Base-by-base conservation (phyloP, 2,797 vertebrate species). In the Pseudochaenichthys georgianus region DNA sequence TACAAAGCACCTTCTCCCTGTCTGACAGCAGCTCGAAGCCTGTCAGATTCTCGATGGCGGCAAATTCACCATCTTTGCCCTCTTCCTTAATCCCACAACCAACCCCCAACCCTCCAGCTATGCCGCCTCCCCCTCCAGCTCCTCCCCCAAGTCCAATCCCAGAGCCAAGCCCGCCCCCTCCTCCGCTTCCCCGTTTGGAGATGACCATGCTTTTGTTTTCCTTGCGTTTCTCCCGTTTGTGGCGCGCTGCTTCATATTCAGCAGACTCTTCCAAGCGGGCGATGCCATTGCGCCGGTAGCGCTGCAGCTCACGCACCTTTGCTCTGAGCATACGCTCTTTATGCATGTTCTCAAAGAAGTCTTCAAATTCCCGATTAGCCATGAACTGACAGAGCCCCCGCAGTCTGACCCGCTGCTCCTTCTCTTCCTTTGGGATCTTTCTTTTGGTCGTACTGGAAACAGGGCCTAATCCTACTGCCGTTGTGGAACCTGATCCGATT, bases 291-390 rank as follows among this genome's bases (percentile, higher is more conserved):
- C 98, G 95, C 2, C 97, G 97, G 66, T 98, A 99, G 5, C 98
- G 93, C 87, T 99, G 98, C 80, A 99, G 95, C 84, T 99, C 98
- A 0, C 98, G 95, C 59, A 99, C 97, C 84, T 99, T 99, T 2
- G 96, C 95, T 16, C 98, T 93, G 15, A 99, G 94, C 76, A 95
- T 53, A 6, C 97, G 96, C 82, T 99, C 98, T 70, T 98, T 99
- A 80, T 99, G 97, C 94, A 98, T 96, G 89, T 96, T 98, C 88
- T 99, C 98, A 1, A 99, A 99, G 75, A 99, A 96, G 65, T 99
- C 98, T 38, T 99, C 98, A 1, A 98, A 96, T 86, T 99, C 98
- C 47, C 96, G 96, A 60, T 96, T 96, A 1, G 97, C 97, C 98
- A 99, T 97, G 84, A 99, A 99, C 95, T 99, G 98, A 74, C 97